Percentiles rank a stretch among this genome's conserved stretches.
phyloP scores from a whole-genome alignment of 2,113 vertebrate species.

The Malaclemys terrapin region DNA sequence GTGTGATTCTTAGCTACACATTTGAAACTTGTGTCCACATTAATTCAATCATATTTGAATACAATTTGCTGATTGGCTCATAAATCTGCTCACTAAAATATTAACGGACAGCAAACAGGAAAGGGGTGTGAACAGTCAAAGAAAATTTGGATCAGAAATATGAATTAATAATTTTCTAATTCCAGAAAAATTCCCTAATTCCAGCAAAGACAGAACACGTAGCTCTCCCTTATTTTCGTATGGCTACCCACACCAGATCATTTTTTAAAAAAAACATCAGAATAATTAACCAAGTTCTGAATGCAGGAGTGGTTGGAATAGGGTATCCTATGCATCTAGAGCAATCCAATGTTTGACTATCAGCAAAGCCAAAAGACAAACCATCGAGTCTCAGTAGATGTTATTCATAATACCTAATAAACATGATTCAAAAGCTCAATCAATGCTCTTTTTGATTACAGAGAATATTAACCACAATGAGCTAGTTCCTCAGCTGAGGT shows the following conservation, averaged over 20 bases:
- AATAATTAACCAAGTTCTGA: neutral
- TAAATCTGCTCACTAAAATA: neutral
- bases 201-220: neutral
- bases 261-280: neutral
- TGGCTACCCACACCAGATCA: neutral
- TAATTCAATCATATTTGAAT: neutral
- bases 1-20: neutral
- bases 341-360: neutral
- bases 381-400: neutral
- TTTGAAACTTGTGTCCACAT: neutral
- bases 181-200: neutral
- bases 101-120: neutral
- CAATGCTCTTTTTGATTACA: neutral
- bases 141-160: neutral
- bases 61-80: neutral
- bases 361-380: neutral
- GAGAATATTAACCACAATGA: neutral
- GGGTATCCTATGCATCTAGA: accelerated
- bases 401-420: neutral
- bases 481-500: too few species aligned
- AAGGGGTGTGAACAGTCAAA: neutral
- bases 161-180: neutral
- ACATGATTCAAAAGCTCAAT: neutral
- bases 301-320: neutral
- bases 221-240: neutral